phyloP scores from a whole-genome alignment of 2,888 invertebrate species.

The Thymelicus acteon region DNA sequence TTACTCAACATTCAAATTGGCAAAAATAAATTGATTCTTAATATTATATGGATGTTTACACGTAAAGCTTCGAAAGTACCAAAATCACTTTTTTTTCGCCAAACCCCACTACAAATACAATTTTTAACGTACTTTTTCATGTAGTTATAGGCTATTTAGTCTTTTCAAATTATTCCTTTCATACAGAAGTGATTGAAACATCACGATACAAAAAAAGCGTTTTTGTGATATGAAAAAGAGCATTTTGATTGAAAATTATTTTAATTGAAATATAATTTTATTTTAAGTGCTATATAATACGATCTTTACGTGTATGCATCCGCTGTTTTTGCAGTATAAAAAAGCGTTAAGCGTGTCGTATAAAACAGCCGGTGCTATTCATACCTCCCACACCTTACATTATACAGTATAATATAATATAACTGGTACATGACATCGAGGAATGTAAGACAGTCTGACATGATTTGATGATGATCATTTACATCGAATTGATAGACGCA shows the following conservation, averaged over 20 bases:
- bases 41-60: neutral
- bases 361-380: constrained; percentile 39
- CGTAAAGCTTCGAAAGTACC: neutral
- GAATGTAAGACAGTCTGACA: constrained; percentile 31
- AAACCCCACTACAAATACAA: too few relatives aligned
- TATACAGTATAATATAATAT: constrained; percentile 31
- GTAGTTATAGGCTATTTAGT: too few relatives aligned
- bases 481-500: too few relatives aligned
- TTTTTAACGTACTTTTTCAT: too few relatives aligned
- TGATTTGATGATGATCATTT: neutral
- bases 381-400: constrained; percentile 44
- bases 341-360: constrained; percentile 26
- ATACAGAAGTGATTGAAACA: too few relatives aligned
- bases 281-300: too few relatives aligned
- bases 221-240: too few relatives aligned
- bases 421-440: constrained; percentile 31
- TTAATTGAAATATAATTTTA: too few relatives aligned
- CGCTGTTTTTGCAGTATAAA: constrained; percentile 9
- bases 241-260: too few relatives aligned
- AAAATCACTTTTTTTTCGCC: too few relatives aligned
- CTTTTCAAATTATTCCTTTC: too few relatives aligned
- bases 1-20: neutral
- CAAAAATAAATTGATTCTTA: neutral
- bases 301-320: neutral
- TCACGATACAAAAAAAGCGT: too few relatives aligned